A percentile compares a stretch with the other conserved stretches of the same genome.
Evolutionary conservation across 2,888 invertebrate species (phyloP).

Genomic region (Drosophila ezoana): DNA sequence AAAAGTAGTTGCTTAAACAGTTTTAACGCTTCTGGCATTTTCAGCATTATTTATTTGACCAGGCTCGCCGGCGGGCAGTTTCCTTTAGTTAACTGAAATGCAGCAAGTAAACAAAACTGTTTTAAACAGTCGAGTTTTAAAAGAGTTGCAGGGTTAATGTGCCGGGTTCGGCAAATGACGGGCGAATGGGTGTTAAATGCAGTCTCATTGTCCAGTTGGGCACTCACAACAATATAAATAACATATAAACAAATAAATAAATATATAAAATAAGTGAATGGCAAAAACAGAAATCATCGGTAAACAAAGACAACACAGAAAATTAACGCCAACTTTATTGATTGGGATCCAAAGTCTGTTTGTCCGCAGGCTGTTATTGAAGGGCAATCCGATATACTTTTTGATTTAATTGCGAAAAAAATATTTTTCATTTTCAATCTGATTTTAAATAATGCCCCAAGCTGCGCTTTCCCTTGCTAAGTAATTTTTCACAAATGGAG

Average conservation of each 20-base stretch:
- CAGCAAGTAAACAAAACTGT: too few relatives aligned
- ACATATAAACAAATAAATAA: slow-evolving; percentile 58
- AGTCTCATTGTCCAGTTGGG: slow-evolving; percentile 60
- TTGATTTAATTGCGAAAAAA: slow-evolving; percentile 70
- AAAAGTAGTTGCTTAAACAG: too few relatives aligned
- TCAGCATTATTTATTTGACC: too few relatives aligned
- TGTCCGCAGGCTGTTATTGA: background rate
- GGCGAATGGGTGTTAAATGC: slow-evolving; percentile 43
- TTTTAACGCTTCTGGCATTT: too few relatives aligned
- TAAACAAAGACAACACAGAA: slow-evolving; percentile 39
- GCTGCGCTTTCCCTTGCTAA: slow-evolving; percentile 10
- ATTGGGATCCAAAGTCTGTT: background rate
- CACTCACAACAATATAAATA: slow-evolving; percentile 67
- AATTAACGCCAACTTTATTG: slow-evolving; percentile 61
- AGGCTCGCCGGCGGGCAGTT: too few relatives aligned
- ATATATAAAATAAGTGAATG: slow-evolving; percentile 54
- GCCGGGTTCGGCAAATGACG: too few relatives aligned
- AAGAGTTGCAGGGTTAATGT: too few relatives aligned
- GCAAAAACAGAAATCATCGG: slow-evolving; percentile 28
- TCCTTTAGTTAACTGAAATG: too few relatives aligned
- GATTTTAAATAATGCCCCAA: slow-evolving; percentile 28
- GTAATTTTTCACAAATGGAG: slow-evolving; percentile 64
- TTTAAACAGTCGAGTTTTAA: slow-evolving; percentile 27
- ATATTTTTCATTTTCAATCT: slow-evolving; percentile 30
- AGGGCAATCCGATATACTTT: slow-evolving; percentile 39